Conservation (phyloP, 2,797 vertebrate species). For the Toxotes lorentzi region DNA sequence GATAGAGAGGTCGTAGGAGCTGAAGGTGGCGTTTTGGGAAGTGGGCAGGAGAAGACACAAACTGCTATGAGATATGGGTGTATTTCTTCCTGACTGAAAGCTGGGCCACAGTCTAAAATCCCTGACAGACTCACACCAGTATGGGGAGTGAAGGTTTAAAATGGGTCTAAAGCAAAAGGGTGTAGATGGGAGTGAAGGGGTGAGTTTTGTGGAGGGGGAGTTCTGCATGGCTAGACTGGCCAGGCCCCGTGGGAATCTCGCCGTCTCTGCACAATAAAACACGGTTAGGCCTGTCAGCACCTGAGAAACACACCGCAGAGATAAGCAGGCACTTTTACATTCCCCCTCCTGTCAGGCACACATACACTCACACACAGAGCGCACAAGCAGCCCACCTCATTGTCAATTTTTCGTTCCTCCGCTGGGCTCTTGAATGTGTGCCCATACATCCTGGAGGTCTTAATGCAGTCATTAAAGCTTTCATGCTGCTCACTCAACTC, state of each 20-base stretch:
- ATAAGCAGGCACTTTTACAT: constrained; percentile 69
- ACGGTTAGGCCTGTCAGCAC: constrained; percentile 82
- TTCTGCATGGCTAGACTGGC: constrained; percentile 72
- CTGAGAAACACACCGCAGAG: constrained; percentile 74
- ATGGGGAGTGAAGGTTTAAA: constrained; percentile 32
- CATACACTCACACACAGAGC: constrained; percentile 18
- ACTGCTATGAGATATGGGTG: constrained; percentile 22
- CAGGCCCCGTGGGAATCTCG: constrained; percentile 64
- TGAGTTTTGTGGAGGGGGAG: constrained; percentile 1
- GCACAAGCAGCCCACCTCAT: constrained; percentile 49
- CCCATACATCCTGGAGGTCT: constrained; percentile 64
- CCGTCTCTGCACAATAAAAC: constrained; percentile 81
- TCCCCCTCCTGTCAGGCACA: constrained; percentile 42
- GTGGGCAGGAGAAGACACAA: background rate
- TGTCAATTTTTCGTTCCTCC: constrained; percentile 64
- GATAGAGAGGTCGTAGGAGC: constrained; percentile 1
- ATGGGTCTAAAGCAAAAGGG: constrained; percentile 25
- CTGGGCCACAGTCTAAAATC: background rate
- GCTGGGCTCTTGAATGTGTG: constrained; percentile 59
- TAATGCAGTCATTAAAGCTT: constrained; percentile 73
- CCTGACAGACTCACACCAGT: background rate
- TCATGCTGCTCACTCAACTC: constrained; percentile 69
- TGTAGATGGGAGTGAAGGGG: constrained; percentile 9
- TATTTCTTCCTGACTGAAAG: constrained; percentile 3
- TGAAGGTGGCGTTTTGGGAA: background rate